phyloP scores from a whole-genome alignment of 1,140 invertebrate species.

The Phthorimaea operculella region DNA sequence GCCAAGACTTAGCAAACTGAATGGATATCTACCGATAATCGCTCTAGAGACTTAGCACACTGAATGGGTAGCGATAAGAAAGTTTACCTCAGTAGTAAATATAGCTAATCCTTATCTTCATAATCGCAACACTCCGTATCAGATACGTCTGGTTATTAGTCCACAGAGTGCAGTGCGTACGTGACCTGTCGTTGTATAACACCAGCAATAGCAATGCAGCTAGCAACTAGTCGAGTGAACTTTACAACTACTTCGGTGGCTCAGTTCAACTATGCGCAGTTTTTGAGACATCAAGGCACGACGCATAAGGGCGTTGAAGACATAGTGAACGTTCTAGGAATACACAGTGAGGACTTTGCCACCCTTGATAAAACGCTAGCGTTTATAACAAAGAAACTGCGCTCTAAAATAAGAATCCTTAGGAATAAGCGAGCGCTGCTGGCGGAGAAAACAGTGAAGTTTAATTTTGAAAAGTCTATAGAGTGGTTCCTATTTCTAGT shows the following conservation, averaged over 20 bases:
- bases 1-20: too few species aligned
- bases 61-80: constrained; percentile 42
- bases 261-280: constrained; percentile 53
- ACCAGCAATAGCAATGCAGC: constrained; percentile 36
- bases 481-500: constrained; percentile 30
- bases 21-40: too few species aligned
- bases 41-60: too few species aligned
- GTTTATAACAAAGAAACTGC: neutral
- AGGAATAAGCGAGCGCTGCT: constrained; percentile 27
- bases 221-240: constrained; percentile 49
- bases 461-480: constrained; percentile 23
- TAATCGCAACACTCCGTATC: constrained; percentile 27
- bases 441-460: constrained; percentile 24
- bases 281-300: constrained; percentile 40
- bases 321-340: constrained; percentile 46
- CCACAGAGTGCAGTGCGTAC: constrained; percentile 32
- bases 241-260: constrained; percentile 43
- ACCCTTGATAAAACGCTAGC: constrained; percentile 11
- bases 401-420: constrained; percentile 10
- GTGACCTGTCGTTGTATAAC: constrained; percentile 30
- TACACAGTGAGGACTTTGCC: constrained; percentile 40
- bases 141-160: constrained; percentile 33
- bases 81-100: constrained; percentile 42
- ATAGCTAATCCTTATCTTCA: constrained; percentile 39
- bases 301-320: constrained; percentile 40